These are phyloP conservation scores for Leucophenga varia DNA, from an alignment of 1,140 invertebrate species.

Conservation along the genomic window DNA sequence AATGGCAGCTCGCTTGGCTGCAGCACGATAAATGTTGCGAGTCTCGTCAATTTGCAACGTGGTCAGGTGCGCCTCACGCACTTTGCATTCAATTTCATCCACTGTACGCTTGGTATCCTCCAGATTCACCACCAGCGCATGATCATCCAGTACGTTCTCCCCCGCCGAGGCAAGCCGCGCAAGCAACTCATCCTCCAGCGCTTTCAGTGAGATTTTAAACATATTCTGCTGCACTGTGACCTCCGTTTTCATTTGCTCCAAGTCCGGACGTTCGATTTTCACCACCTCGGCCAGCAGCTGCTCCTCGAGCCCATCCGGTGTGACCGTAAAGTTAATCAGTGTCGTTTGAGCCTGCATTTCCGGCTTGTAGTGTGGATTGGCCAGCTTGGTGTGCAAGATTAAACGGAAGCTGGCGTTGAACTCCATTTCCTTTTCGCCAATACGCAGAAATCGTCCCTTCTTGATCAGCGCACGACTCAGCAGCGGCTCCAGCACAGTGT, in stretches of 20 bases:
- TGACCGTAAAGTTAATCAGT: conserved; percentile 94
- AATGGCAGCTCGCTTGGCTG: conserved; percentile 80
- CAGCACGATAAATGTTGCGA: conserved; percentile 81
- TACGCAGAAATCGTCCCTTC: conserved; percentile 72
- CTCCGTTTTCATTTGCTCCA: conserved; percentile 75
- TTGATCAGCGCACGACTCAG: conserved; percentile 86
- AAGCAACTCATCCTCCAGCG: conserved; percentile 85
- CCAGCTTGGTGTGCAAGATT: conserved; percentile 90
- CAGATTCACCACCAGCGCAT: conserved; percentile 85
- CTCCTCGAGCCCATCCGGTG: conserved; percentile 89
- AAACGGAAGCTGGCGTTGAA: conserved; percentile 82
- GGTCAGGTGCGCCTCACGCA: conserved; percentile 77
- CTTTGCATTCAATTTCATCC: conserved; percentile 80
- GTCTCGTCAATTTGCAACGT: conserved; percentile 86
- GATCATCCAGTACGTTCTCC: conserved; percentile 88
- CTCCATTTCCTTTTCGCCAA: conserved; percentile 92
- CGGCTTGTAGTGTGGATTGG: conserved; percentile 95
- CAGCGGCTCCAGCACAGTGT: conserved; percentile 88
- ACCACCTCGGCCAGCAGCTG: conserved; percentile 94
- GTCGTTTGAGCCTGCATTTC: conserved; percentile 97
- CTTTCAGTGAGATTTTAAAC: conserved; percentile 91
- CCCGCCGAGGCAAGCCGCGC: conserved; percentile 84
- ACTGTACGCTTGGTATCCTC: conserved; percentile 94
- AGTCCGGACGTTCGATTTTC: conserved; percentile 88
- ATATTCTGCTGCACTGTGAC: conserved; percentile 92